Base-by-base conservation (phyloP, 1,140 invertebrate genomes). In the Bombus consobrinus region DNA sequence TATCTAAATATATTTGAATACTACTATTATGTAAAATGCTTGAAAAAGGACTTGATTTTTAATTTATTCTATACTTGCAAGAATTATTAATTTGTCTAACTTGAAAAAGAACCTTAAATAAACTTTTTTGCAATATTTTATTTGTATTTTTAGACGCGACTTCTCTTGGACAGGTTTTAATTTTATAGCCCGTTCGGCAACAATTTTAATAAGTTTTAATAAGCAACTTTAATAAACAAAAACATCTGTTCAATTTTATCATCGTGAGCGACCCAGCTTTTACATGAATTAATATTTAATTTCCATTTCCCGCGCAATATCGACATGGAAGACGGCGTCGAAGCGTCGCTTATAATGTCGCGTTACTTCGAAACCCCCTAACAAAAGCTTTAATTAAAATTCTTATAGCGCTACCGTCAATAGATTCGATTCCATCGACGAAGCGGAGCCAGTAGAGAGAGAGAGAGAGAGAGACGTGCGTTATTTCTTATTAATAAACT, bases 371-470 rank as follows among this genome's bases (percentile, higher is more conserved):
- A 53, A 53, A 53, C 47, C 47, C 18, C 62, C 8, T 34, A 68
- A 69, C 41, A 62, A 57, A 83, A 77, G 62, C 28, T 68, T 62
- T 69, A 83, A 83, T 83, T 83, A 83, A 83, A 66, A 83, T 83
- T 68, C 62, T 47, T 41, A 43, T 32, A 41, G 34, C 34, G 18
- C 32, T 25, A 18, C 22, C 69, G 72, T 57, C 43, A 77, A 39
- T 68, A 28, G 43, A 25, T 76, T 83, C 43, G 62, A 68, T 76
- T 82, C 32, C 59, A 66, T 37, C 34, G 41, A 9, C 39, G 18
- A 5, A 28, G 28, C 47, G 47, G 47, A 22, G 47, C 47, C 47
- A 18, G 6, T 22, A 18, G 13, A 47, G 5, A 18, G 22, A 28
- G 22, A 47, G 5, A 18, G 22, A 28, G 22, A 32, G 9, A 15